Percentiles rank a stretch among this genome's conserved stretches.
Evolutionary conservation across 2,797 vertebrate species (phyloP).

Genomic region (Mionectes olivaceus): DNA sequence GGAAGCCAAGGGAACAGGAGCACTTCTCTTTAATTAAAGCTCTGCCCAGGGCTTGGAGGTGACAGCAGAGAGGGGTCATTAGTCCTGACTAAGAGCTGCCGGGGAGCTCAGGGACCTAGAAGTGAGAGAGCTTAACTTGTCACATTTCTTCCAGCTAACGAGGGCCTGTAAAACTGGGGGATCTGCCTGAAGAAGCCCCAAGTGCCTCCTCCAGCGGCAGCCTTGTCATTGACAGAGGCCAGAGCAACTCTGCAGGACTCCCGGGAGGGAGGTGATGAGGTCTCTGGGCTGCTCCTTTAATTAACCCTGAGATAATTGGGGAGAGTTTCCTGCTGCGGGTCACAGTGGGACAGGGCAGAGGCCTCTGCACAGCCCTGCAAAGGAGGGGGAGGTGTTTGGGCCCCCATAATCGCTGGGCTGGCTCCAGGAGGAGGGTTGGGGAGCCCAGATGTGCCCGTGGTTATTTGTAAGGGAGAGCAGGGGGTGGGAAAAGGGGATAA

Average conservation of each 20-base stretch:
- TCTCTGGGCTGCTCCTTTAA: slow-evolving; percentile 45
- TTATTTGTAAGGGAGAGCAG: not conserved
- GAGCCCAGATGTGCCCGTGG: not conserved
- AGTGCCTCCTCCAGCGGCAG: not conserved
- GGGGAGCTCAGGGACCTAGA: not conserved
- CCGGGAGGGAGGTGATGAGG: not conserved
- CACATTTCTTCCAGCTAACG: slow-evolving; percentile 30
- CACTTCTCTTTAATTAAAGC: slow-evolving; percentile 23
- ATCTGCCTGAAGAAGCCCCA: slow-evolving; percentile 17
- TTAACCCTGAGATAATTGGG: not conserved
- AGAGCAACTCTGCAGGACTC: slow-evolving; percentile 21
- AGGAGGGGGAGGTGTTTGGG: slow-evolving; percentile 1
- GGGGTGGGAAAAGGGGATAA: not conserved
- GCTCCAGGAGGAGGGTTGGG: not conserved
- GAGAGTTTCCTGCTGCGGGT: slow-evolving; percentile 50
- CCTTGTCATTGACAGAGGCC: slow-evolving; percentile 71
- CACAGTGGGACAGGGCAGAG: slow-evolving; percentile 23
- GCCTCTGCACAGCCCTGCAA: not conserved
- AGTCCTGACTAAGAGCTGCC: not conserved
- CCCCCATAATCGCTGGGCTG: not conserved
- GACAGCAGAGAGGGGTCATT: not conserved
- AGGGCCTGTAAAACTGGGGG: not conserved
- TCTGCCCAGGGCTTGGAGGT: not conserved
- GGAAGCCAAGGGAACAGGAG: not conserved
- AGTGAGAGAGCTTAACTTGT: not conserved